These are phyloP conservation scores for Hirtodrosophila confusa DNA, from an alignment of 2,888 invertebrate genomes.

Conservation along the genomic window DNA sequence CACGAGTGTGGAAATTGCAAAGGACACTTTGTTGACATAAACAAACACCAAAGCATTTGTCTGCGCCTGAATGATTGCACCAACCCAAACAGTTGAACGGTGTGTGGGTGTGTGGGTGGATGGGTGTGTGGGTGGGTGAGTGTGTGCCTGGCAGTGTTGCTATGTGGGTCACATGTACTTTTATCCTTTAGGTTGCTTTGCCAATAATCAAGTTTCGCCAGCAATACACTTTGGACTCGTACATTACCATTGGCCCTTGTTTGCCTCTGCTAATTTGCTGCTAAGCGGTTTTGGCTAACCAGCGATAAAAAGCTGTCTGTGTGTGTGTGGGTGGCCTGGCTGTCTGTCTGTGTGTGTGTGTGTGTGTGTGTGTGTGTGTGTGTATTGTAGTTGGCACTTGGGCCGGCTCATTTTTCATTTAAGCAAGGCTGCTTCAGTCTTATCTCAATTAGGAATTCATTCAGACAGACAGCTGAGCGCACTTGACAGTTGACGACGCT, in stretches of 20 bases:
- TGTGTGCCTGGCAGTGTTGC: slow-evolving; percentile 2
- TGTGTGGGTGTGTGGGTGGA: not conserved
- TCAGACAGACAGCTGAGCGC: slow-evolving; percentile 53
- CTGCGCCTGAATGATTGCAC: slow-evolving; percentile 69
- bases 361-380: slow-evolving; percentile 10
- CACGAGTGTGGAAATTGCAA: slow-evolving; percentile 45
- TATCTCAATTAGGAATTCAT: slow-evolving; percentile 77
- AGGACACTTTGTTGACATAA: slow-evolving; percentile 61
- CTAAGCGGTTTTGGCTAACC: slow-evolving; percentile 31
- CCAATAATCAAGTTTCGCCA: slow-evolving; percentile 62
- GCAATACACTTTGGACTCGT: slow-evolving; percentile 12
- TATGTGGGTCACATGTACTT: slow-evolving; percentile 41
- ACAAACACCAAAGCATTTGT: slow-evolving; percentile 67
- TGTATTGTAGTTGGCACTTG: slow-evolving; percentile 35
- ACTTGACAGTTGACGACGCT: slow-evolving; percentile 59
- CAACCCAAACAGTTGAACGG: slow-evolving; percentile 2
- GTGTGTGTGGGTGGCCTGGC: not conserved
- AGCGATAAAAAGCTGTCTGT: slow-evolving; percentile 15
- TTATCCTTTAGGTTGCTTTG: slow-evolving; percentile 28
- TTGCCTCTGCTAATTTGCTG: slow-evolving; percentile 51
- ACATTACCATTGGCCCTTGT: slow-evolving; percentile 30
- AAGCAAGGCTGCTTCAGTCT: slow-evolving; percentile 51
- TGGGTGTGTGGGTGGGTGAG: slow-evolving; percentile 6
- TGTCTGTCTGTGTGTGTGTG: slow-evolving; percentile 10
- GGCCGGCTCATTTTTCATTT: slow-evolving; percentile 60